Evolutionary conservation across 2,797 vertebrate species (phyloP), one percentile per base, ranked within the genome.

Genomic region (Trematocara caparti): DNA sequence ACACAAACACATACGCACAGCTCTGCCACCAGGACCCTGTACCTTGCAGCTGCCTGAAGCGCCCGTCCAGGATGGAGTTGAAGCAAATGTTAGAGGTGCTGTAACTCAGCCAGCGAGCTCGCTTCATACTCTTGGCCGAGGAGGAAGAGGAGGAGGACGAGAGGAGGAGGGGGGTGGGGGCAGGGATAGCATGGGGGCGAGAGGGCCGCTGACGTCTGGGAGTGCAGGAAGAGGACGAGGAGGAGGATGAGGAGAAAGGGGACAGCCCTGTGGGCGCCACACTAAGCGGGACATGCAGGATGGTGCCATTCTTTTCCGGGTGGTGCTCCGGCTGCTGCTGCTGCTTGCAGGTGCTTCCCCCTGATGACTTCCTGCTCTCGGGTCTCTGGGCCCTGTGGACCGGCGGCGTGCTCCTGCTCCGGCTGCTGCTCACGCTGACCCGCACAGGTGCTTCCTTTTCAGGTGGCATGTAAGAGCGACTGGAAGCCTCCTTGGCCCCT

Each of bases 21-120:
- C 17, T 71, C 83, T 13, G 27, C 62, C 43, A 14, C n/a, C 78
- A 19, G 80, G 57, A 75, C 55, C 55, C 43, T 74, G 88, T 97
- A 97, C 96, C 96, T 97, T 97, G 96, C 91, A 97, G 79, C 88
- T 96, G 96, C 83, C 96, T 93, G 90, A 97, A 96, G 89, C 96
- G 95, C 62, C 96, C 96, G 3, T 97, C 96, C 87, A 96, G 93
- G 90, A 96, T 91, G 85, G 96, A 95, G 93, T 96, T 96, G 87
- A 96, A 96, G 66, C 89, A 95, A 87, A 96, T 95, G 93, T 96
- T 96, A 76, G 96, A 96, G 89, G 96, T 91, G 92, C 96, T 96
- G 91, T 91, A 95, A 86, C 96, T 97, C 72, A 96, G 92, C 96
- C 96, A 95, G 88, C 96, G 96, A 0, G 95, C 94, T 59, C 92